Percentiles rank a stretch among this genome's conserved stretches.
Conservation (phyloP, 2,797 vertebrate species). For the Oryzias sinensis region DNA sequence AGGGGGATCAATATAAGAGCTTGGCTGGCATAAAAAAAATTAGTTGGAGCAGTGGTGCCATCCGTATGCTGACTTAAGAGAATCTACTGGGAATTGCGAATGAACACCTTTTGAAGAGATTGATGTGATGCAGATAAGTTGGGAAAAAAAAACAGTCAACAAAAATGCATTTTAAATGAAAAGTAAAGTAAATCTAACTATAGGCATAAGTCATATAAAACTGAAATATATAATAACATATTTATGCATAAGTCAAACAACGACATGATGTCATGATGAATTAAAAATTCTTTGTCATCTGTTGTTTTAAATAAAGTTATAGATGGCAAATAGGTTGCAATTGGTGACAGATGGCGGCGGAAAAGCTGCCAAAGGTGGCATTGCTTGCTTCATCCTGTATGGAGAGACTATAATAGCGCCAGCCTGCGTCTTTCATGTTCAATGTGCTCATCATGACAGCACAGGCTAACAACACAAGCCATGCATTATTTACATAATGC, state of each 20-base stretch:
- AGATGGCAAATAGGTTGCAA: conserved; percentile 15
- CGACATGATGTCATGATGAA: too few relatives aligned
- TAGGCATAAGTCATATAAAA: too few relatives aligned
- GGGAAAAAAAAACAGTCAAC: conserved; percentile 5
- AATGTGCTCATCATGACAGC: conserved; percentile 56
- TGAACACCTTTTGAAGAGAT: conserved; percentile 45
- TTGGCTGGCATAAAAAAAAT: conserved; percentile 50
- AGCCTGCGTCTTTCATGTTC: conserved; percentile 54
- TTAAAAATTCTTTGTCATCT: too few relatives aligned
- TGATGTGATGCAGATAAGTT: conserved; percentile 11
- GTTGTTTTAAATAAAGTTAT: too few relatives aligned
- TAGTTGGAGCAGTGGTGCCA: conserved; percentile 69
- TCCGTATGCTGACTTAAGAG: conserved; percentile 64
- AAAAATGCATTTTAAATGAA: too few relatives aligned
- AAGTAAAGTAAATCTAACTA: too few relatives aligned
- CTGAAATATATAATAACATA: too few relatives aligned
- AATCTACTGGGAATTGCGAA: conserved; percentile 45
- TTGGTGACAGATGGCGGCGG: conserved; percentile 34
- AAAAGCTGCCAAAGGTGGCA: conserved; percentile 11
- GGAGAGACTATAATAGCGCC: conserved; percentile 44
- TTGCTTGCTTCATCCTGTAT: conserved; percentile 22
- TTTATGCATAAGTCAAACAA: too few relatives aligned
- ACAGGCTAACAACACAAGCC: conserved; percentile 70
- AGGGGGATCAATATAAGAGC: conserved; percentile 58
- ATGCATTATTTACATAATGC: conserved; percentile 73